Conservation (phyloP, 2,888 invertebrate genomes). For the Nematopogon swammerdamellus region DNA sequence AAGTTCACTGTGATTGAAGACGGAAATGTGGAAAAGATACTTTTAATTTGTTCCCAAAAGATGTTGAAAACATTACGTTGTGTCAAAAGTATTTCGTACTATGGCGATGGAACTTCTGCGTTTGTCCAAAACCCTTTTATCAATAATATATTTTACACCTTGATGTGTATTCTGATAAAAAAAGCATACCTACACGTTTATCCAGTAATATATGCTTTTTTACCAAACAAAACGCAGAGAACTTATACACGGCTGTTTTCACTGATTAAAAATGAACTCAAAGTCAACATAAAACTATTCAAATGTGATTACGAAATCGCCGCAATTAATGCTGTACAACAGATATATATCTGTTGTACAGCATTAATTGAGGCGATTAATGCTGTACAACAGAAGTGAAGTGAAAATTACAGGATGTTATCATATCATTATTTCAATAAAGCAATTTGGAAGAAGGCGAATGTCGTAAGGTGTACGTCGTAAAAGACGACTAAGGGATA, state of each 20-base stretch:
- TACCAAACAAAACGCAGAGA: constrained; percentile 7
- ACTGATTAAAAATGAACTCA: constrained; percentile 1
- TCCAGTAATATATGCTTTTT: constrained; percentile 7
- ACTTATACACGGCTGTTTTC: constrained; percentile 1
- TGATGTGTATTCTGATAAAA: constrained; percentile 7
- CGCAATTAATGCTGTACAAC: constrained; percentile 3
- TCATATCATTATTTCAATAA: constrained; percentile 4
- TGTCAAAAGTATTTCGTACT: too few species aligned
- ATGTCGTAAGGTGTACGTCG: too few species aligned
- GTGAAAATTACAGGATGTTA: constrained; percentile 5
- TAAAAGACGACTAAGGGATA: too few species aligned
- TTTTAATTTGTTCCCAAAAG: constrained; percentile 5
- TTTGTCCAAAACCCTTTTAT: constrained; percentile 6
- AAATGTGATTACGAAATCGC: constrained; percentile 6
- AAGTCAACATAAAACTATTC: constrained; percentile 2
- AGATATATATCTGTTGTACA: too few species aligned
- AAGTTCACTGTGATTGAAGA: constrained; percentile 8
- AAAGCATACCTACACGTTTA: constrained; percentile 5
- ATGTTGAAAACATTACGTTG: not conserved
- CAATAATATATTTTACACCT: constrained; percentile 8
- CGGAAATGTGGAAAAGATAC: constrained; percentile 7
- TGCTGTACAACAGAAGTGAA: not conserved
- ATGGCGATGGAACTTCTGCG: not conserved
- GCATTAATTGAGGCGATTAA: constrained; percentile 4
- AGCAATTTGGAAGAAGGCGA: constrained; percentile 5